Evolutionary conservation across 2,797 vertebrate genomes (phyloP), one percentile per base, ranked within the genome.

Genomic region (Xerus rutilus): DNA sequence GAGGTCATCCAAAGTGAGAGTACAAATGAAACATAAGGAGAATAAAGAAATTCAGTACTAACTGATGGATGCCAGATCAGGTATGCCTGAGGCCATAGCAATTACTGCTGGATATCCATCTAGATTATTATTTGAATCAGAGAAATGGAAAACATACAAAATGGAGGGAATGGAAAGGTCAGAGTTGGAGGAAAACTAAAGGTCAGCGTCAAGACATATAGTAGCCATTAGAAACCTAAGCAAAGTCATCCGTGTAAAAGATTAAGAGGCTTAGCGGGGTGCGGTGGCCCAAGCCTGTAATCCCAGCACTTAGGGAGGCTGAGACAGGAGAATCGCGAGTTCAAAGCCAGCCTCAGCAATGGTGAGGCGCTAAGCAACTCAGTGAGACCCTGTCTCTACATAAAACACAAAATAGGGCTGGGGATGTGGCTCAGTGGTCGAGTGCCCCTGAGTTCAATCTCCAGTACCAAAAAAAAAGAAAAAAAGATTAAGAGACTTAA

Each of bases 91-190:
- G 69, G 65, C 18, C 43, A 79, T 79, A 87, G 47, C 43, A 47
- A 92, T 0, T 52, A 57, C 49, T 87, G 17, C 52, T 54, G 39
- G 8, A 10, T 52, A 70, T 15, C 15, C 7, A 64, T 81, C 49
- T 83, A 52, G 28, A 89, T 35, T 54, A 94, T 13, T 77, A 3
- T 47, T 69, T 96, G 28, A 72, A 21, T 85, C 47, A 77, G 32
- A 86, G 20, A 90, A 86, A 52, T n/a, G 10, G 25, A 89, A 94
- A 91, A 92, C 15, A 20, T 62, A 79, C 79, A 92, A 94, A 76
- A 57, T 57, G 15, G 32, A 89, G 32, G 39, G 10, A 86, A 72
- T 30, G 28, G 28, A 81, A 91, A 86, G 39, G 39, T 25, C 15
- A 73, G 21, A 28, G 6, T 30, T 91, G 49, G 76, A 59, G 25